Evolutionary conservation across 2,888 invertebrate genomes (phyloP).

Genomic region (Ctenicera cuprea): DNA sequence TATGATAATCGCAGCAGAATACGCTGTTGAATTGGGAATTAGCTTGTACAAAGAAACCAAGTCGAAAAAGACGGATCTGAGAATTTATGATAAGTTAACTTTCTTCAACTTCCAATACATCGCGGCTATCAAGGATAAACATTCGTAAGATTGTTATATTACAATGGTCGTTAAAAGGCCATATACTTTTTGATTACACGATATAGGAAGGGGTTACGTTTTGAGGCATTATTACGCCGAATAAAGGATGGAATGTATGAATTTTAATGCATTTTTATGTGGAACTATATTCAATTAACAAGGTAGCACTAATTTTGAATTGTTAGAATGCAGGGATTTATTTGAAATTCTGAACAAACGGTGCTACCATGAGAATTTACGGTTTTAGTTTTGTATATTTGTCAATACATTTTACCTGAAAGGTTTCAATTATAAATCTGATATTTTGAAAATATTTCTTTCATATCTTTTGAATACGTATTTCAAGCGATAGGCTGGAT

Average conservation of each 20-base stretch:
- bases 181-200: conserved; percentile 35
- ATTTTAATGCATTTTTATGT: background rate
- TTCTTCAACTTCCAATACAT: conserved; percentile 26
- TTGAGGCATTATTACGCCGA: conserved; percentile 11
- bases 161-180: conserved; percentile 41
- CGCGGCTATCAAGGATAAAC: conserved; percentile 20
- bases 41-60: conserved; percentile 41
- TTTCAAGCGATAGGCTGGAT: too few species aligned
- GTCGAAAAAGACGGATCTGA: conserved; percentile 21
- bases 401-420: too few species aligned
- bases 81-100: conserved; percentile 37
- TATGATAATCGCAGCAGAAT: conserved; percentile 47
- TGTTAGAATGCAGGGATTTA: too few species aligned
- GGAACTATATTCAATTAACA: background rate
- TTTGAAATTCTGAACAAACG: too few species aligned
- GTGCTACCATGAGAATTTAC: too few species aligned
- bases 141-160: conserved; percentile 22
- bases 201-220: conserved; percentile 6
- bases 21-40: conserved; percentile 40
- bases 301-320: background rate
- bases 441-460: too few species aligned
- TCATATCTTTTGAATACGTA: too few species aligned
- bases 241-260: background rate
- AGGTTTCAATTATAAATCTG: too few species aligned
- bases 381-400: too few species aligned